These are phyloP conservation scores for Amphiprion ocellaris DNA, from an alignment of 2,113 vertebrate species.

Conservation along the genomic window DNA sequence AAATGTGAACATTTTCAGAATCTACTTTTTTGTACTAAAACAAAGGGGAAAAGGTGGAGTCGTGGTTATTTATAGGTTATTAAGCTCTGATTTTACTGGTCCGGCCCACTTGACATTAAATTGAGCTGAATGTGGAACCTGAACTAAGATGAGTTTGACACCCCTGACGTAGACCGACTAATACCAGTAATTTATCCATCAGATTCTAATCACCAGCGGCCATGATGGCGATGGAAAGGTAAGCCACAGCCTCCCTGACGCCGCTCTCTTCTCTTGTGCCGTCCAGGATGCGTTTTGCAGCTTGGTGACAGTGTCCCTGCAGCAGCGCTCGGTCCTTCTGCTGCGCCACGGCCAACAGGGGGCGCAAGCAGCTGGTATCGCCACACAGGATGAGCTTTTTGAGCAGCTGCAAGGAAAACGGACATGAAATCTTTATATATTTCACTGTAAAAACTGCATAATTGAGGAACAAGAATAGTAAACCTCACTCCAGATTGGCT, in stretches of 20 bases:
- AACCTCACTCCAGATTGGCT: no score
- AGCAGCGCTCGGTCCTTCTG: slow-evolving; percentile 86
- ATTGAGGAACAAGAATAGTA: no score
- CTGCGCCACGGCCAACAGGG: slow-evolving; percentile 87
- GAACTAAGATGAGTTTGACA: no score
- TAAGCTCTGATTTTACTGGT: no score
- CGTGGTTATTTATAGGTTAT: no score
- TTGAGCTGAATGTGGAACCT: no score
- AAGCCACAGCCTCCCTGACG: slow-evolving; percentile 89
- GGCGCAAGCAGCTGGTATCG: slow-evolving; percentile 89
- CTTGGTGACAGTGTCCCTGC: slow-evolving; percentile 87
- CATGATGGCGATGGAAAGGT: slow-evolving; percentile 94
- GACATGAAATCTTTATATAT: not conserved
- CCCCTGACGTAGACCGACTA: not conserved
- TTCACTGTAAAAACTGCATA: not conserved
- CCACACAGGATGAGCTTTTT: slow-evolving; percentile 90
- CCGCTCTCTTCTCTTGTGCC: slow-evolving; percentile 67
- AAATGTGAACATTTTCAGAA: no score
- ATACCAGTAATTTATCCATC: slow-evolving; percentile 2
- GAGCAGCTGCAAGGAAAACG: slow-evolving; percentile 83
- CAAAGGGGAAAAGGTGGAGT: no score
- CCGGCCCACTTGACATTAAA: no score
- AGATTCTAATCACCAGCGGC: slow-evolving; percentile 85
- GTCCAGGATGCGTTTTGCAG: slow-evolving; percentile 86
- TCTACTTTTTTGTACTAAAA: no score